These are phyloP conservation scores for Leptocoma aspasia DNA, from an alignment of 2,113 vertebrate species.

Conservation along the genomic window DNA sequence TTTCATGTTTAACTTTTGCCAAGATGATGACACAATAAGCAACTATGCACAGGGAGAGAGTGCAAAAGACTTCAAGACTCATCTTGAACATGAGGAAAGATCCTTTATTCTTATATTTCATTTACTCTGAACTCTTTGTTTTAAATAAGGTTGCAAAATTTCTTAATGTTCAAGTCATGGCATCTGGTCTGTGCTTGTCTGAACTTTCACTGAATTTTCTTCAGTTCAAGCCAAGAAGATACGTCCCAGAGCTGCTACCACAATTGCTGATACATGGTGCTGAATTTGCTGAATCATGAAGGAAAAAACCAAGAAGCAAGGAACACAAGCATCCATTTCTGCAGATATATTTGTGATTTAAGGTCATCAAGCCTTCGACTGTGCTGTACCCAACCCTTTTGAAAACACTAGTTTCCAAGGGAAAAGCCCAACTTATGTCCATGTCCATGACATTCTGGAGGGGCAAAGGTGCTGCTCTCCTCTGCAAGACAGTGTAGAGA, in stretches of 20 bases:
- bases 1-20: neutral
- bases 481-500: neutral
- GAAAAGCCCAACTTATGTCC: neutral
- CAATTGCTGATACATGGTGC: neutral
- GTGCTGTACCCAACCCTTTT: neutral
- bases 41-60: neutral
- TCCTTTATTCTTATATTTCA: neutral
- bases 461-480: neutral
- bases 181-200: slow-evolving; percentile 11
- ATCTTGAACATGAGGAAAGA: neutral
- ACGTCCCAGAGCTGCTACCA: neutral
- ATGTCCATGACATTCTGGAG: neutral
- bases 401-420: neutral
- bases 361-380: neutral
- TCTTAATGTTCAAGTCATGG: neutral
- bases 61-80: neutral
- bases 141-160: neutral
- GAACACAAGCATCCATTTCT: neutral
- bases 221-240: neutral
- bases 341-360: neutral
- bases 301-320: neutral
- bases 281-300: neutral
- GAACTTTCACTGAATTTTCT: slow-evolving; percentile 2
- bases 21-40: neutral
- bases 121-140: neutral